Percentiles rank a stretch among this genome's conserved stretches.
Conservation (phyloP, 64 coral and sea anemone species). For the Porites australiensis region DNA sequence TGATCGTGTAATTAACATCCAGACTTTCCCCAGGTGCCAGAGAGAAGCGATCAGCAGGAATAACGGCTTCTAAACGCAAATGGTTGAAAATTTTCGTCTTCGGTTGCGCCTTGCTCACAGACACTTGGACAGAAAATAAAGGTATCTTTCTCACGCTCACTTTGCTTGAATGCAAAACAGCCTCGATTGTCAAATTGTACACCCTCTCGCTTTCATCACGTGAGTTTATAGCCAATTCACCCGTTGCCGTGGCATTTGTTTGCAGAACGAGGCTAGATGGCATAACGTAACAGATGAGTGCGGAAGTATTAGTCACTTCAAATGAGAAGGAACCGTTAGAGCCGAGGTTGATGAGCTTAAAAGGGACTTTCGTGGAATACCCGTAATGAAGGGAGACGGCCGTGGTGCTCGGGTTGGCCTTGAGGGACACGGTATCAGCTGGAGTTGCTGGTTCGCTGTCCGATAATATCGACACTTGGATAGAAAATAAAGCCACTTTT, state of each 20-base stretch:
- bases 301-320: background rate
- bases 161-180: background rate
- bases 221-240: constrained; percentile 13
- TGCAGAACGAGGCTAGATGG: constrained; percentile 9
- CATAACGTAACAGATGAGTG: constrained; percentile 12
- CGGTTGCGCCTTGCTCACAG: background rate
- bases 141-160: background rate
- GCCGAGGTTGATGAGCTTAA: constrained; percentile 26
- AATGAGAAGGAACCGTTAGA: constrained; percentile 17
- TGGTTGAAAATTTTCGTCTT: background rate
- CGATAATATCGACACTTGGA: background rate
- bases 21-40: background rate
- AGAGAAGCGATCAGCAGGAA: background rate
- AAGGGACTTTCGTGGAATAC: constrained; percentile 5
- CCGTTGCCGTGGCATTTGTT: background rate
- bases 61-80: background rate
- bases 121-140: background rate
- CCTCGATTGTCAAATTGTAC: background rate
- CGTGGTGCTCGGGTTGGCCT: constrained; percentile 13
- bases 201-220: background rate
- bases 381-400: background rate
- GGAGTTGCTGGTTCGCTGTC: background rate
- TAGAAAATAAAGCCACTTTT: background rate
- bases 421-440: constrained; percentile 1
- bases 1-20: constrained; percentile 13